Percentiles rank a stretch among this genome's conserved stretches.
Evolutionary conservation across 2,888 invertebrate species (phyloP).

Genomic region (Nomada goodeniana): DNA sequence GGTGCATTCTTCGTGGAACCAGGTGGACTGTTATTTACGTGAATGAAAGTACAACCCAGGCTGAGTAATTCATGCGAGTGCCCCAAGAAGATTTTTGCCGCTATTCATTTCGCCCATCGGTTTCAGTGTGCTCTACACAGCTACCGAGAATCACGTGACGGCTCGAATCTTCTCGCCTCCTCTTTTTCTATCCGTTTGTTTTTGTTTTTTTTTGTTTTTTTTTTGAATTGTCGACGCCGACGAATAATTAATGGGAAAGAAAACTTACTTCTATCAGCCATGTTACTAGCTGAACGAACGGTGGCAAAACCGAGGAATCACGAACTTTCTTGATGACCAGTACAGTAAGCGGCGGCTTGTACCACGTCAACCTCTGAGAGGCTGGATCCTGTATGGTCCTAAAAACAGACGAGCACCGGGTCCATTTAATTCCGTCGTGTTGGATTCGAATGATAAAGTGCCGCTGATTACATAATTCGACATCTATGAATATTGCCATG

Average conservation of each 20-base stretch:
- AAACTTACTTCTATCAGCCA: constrained; percentile 94
- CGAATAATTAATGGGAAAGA: background rate
- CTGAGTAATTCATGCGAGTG: constrained; percentile 1
- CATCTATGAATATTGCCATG: background rate
- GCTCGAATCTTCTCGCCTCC: background rate
- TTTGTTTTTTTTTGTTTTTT: background rate
- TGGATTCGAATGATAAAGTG: background rate
- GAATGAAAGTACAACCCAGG: constrained; percentile 11
- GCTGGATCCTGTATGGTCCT: constrained; percentile 99
- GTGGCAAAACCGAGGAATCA: constrained; percentile 94
- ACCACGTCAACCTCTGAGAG: constrained; percentile 98
- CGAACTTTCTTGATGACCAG: constrained; percentile 98
- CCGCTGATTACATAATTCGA: background rate
- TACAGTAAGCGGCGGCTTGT: constrained; percentile 98
- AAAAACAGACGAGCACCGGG: constrained; percentile 68
- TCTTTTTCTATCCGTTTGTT: background rate
- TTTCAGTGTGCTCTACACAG: background rate
- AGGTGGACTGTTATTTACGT: background rate
- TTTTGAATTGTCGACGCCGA: background rate
- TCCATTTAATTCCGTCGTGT: background rate
- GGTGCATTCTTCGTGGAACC: background rate
- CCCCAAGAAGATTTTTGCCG: background rate
- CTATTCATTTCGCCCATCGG: background rate
- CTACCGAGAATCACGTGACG: background rate
- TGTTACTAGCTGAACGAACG: constrained; percentile 96